Evolutionary conservation across 1,140 invertebrate species (phyloP), one percentile per base, ranked within the genome.

Genomic region (Teleogryllus occipitalis): DNA sequence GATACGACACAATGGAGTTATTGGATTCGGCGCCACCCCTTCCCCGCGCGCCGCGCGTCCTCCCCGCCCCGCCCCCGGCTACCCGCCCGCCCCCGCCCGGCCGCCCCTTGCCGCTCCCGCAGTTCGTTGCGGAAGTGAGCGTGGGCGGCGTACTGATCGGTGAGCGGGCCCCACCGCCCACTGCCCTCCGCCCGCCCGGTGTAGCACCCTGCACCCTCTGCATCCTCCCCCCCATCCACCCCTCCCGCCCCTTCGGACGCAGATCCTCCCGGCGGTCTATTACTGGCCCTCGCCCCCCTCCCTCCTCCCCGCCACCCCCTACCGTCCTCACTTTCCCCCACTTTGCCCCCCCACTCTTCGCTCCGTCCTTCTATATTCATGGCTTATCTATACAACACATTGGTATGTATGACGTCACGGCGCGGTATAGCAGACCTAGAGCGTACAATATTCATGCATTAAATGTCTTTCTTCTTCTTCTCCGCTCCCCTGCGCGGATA

Each of bases 101-200:
- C n/a, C n/a, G n/a, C n/a, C n/a, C n/a, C n/a, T n/a, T n/a, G n/a
- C 54, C 54, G 10, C 10, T 65, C 54, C 54, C 54, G 54, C 54
- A 65, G 54, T 65, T 65, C 54, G 54, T 65, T 65, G 54, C 54
- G 54, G 54, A 65, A 65, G 54, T 65, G 54, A 65, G 54, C 54
- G 54, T 65, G 54, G 54, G 54, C 54, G 54, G 54, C 54, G 54
- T 65, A 65, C 54, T 65, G 54, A 65, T 65, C 54, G 54, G 54
- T 65, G 18, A 65, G 54, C 54, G 18, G 54, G 10, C 54, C 10
- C 10, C 54, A 3, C 54, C 54, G 10, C 10, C 18, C 54, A 65
- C 54, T 18, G 54, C 18, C 10, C 54, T 65, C 10, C 18, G 10
- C 54, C 54, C 54, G 54, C 54, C 54, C n/a, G n/a, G n/a, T n/a